These are phyloP conservation scores for Oxyscelio sp. DNA, from an alignment of 2,888 invertebrate species.

Conservation along the genomic window DNA sequence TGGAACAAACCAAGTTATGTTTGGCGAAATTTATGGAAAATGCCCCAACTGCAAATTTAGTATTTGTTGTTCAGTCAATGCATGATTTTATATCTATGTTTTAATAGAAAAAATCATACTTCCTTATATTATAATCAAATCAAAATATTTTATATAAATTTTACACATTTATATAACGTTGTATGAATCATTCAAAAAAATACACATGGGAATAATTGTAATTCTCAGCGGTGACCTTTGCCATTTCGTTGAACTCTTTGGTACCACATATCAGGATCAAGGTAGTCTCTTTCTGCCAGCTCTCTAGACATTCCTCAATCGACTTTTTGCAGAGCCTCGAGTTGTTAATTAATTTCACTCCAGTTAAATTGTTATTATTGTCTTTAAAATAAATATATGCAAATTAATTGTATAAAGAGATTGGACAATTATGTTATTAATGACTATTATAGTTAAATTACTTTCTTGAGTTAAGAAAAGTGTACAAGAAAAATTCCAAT, in stretches of 20 bases:
- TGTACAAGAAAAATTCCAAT: conserved; percentile 86
- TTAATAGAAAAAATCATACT: too few species aligned
- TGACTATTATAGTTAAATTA: conserved; percentile 57
- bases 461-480: conserved; percentile 81
- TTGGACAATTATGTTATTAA: too few species aligned
- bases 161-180: neutral
- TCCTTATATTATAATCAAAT: too few species aligned
- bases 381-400: conserved; percentile 75
- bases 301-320: conserved; percentile 72
- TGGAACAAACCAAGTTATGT: conserved; percentile 82
- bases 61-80: conserved; percentile 81
- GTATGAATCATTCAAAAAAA: conserved; percentile 37
- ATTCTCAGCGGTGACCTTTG: conserved; percentile 53
- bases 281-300: conserved; percentile 74
- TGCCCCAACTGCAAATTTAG: conserved; percentile 85
- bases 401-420: too few species aligned
- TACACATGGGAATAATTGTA: conserved; percentile 29
- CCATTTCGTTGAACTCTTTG: conserved; percentile 78
- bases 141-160: too few species aligned
- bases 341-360: conserved; percentile 78
- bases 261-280: conserved; percentile 86
- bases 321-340: conserved; percentile 77
- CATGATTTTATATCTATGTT: conserved; percentile 2
- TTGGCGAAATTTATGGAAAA: conserved; percentile 83
- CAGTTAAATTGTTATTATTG: conserved; percentile 75